Conservation (phyloP, 1,140 invertebrate genomes). For the Drosophila kanapiae region DNA sequence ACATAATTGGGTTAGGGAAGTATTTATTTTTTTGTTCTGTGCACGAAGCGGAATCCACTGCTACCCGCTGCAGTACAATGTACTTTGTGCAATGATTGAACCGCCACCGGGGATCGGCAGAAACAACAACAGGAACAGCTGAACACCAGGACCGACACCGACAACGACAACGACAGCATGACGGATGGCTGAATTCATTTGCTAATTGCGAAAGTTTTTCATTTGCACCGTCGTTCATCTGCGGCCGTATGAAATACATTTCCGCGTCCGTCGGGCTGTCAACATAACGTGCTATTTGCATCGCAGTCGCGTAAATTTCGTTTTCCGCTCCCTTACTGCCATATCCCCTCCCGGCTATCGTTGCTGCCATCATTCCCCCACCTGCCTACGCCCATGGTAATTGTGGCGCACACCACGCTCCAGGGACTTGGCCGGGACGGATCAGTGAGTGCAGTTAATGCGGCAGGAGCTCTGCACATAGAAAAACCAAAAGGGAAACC, state of each 20-base stretch:
- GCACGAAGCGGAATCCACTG: background rate
- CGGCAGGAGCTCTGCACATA: slow-evolving; percentile 1
- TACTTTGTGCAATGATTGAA: slow-evolving; percentile 71
- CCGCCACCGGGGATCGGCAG: slow-evolving; percentile 67
- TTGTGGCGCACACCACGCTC: slow-evolving; percentile 38
- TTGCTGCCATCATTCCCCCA: background rate
- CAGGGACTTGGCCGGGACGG: slow-evolving; percentile 34
- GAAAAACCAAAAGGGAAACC: background rate
- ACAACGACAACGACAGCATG: slow-evolving; percentile 63
- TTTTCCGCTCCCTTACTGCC: slow-evolving; percentile 24
- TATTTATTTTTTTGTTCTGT: background rate
- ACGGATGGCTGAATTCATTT: slow-evolving; percentile 85
- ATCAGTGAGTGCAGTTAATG: slow-evolving; percentile 20
- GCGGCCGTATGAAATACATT: slow-evolving; percentile 42
- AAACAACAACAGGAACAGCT: slow-evolving; percentile 17
- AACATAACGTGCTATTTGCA: slow-evolving; percentile 67
- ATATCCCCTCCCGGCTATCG: background rate
- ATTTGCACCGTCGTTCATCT: slow-evolving; percentile 49
- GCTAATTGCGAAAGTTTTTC: slow-evolving; percentile 84
- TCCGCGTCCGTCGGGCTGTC: slow-evolving; percentile 52
- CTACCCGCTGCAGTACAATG: slow-evolving; percentile 11
- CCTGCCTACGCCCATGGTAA: slow-evolving; percentile 29
- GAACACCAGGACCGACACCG: slow-evolving; percentile 5
- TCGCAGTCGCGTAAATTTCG: slow-evolving; percentile 61
- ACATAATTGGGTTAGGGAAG: too few species aligned